A percentile compares a stretch with the other conserved stretches of the same genome.
Evolutionary conservation across 2,888 invertebrate species (phyloP).

Genomic region (Eupithecia exiguata): DNA sequence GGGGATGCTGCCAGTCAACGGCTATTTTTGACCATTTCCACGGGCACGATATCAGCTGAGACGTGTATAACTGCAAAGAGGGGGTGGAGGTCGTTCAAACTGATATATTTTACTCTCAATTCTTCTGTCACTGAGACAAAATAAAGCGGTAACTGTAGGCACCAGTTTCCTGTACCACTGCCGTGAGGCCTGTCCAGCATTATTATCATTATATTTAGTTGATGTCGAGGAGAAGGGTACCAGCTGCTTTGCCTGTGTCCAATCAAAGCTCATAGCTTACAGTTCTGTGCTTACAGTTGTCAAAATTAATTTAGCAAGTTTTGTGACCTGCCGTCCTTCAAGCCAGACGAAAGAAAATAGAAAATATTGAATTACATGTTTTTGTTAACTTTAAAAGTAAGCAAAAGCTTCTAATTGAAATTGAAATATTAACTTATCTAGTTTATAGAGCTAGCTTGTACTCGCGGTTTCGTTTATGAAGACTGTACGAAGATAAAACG

Average conservation of each 20-base stretch:
- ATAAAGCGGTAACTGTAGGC: too few species aligned
- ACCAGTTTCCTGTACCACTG: too few species aligned
- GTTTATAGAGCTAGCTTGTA: neutral
- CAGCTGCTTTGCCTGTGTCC: conserved; percentile 8
- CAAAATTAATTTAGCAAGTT: conserved; percentile 37
- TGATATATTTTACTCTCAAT: too few species aligned
- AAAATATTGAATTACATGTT: neutral
- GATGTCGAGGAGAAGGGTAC: neutral
- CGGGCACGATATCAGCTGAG: too few species aligned
- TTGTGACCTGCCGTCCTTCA: conserved; percentile 23
- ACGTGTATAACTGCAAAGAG: too few species aligned
- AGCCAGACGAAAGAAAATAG: conserved; percentile 30
- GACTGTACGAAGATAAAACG: neutral
- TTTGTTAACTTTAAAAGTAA: conserved; percentile 27
- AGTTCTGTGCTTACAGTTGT: conserved; percentile 18
- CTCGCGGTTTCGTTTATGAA: neutral
- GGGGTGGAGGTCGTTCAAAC: too few species aligned
- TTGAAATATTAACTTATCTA: conserved; percentile 25
- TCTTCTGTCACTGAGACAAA: too few species aligned
- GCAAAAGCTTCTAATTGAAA: conserved; percentile 31
- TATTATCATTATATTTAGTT: neutral
- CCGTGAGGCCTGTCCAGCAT: too few species aligned
- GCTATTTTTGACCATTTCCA: too few species aligned
- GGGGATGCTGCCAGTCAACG: too few species aligned
- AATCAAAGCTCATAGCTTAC: conserved; percentile 22